Base-by-base conservation (phyloP, 2,113 vertebrate species). In the Pseudopodoces humilis region DNA sequence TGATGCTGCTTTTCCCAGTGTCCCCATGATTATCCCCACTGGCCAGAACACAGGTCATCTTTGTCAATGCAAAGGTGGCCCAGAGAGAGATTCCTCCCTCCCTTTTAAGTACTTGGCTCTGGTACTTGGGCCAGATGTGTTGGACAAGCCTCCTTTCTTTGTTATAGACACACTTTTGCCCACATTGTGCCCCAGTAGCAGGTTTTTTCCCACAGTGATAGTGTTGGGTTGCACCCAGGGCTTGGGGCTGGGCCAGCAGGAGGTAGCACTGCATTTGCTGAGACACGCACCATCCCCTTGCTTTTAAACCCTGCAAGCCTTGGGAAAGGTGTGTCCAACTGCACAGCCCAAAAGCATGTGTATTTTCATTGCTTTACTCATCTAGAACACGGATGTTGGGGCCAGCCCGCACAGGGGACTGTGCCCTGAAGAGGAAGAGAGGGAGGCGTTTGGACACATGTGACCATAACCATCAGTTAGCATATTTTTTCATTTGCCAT, bases 341-440 rank as follows among this genome's bases (percentile, higher is more conserved):
- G 49, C 62, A 75, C 19, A 65, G 28, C 60, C 28, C 33, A 22
- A 27, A 83, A 22, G 6, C 28, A n/a, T 0, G 0, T 28, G 8
- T 20, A 10, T 27, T 96, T 49, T 69, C 55, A 27, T 33, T 62
- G 43, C 16, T 15, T 49, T 58, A 31, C 7, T 28, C 30, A 27
- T 33, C 63, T 71, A 39, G 63, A 65, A 50, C 22, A 9, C 11
- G 1, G 0, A 8, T n/a, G 22, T 23, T 6, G 17, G 20, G 1
- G 22, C 76, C 31, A 62, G 14, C 9, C 37, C 49, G 69, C 27
- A 56, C 35, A 37, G n/a, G 31, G 10, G 2, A 30, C 20, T 35
- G 33, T 63, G 39, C 15, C 20, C 15, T 83, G 28, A 76, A 76
- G 24, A 35, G 27, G 49, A 67, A 46, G 27, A 60, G 19, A 9